Base-by-base conservation (phyloP, 1,140 invertebrate genomes). In the Protaetia brevitarsis region DNA sequence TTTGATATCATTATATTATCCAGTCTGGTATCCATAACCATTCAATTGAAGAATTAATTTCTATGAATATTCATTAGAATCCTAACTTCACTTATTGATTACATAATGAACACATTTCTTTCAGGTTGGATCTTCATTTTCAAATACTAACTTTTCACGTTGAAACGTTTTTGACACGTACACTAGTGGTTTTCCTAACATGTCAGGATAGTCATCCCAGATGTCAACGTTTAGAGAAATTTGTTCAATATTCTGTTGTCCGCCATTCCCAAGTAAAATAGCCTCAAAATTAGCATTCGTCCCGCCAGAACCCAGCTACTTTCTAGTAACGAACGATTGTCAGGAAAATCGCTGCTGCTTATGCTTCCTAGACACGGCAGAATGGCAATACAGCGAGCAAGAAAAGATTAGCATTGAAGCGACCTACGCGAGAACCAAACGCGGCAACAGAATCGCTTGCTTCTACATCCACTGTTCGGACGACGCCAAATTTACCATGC, bases 221-320 rank as follows among this genome's bases (percentile, higher is more conserved):
- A 45, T 45, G 41, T 13, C 41, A 45, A 83, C 81, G 63, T 78
- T 85, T 36, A 80, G 83, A 73, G 88, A 90, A 77, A 75, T 91
- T 63, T 90, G 88, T 77, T 85, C 87, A 72, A 80, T 92, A 61
- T 90, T 92, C 76, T 92, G 89, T 76, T 92, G 89, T 79, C 90
- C 90, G 62, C 90, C 90, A 27, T 89, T 86, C 77, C 89, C 89
- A 37, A 87, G 86, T 2, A 78, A 82, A 69, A 91, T 91, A 66
- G 85, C 85, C 30, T 87, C 88, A 29, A 91, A 92, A 80, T 78
- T 91, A 72, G 89, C 89, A 31, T 92, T 92, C 77, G 79, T 89
- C 58, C 89, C 89, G 21, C 89, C 89, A 5, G 85, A 89, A 73
- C 82, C 88, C 56, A 89, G 87, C 8, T 92, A 91, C 76, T 81